A percentile compares a stretch with the other conserved stretches of the same genome.
phyloP scores from a whole-genome alignment of 2,888 invertebrate genomes.

The Stenoptilia bipunctidactyla region DNA sequence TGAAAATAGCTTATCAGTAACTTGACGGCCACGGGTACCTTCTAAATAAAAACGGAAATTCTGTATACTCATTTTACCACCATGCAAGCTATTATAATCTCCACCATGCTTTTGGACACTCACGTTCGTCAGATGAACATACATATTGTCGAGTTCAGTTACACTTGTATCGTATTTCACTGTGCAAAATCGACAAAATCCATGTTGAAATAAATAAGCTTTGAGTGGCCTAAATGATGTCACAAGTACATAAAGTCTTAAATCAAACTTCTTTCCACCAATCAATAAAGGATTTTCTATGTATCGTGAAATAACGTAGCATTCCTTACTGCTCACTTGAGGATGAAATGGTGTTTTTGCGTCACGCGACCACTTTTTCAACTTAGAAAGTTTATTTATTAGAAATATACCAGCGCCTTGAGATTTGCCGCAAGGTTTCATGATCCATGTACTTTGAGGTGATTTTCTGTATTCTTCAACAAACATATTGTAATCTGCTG shows the following conservation, averaged over 20 bases:
- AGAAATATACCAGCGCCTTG: slow-evolving; percentile 94
- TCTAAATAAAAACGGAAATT: slow-evolving; percentile 92
- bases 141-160: slow-evolving; percentile 92
- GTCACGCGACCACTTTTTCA: slow-evolving; percentile 92
- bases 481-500: slow-evolving; percentile 96
- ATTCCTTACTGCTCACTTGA: slow-evolving; percentile 83
- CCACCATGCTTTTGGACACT: slow-evolving; percentile 98
- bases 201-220: slow-evolving; percentile 92
- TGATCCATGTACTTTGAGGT: slow-evolving; percentile 96
- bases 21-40: slow-evolving; percentile 89
- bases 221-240: slow-evolving; percentile 94
- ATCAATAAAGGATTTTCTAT: slow-evolving; percentile 95
- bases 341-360: slow-evolving; percentile 88
- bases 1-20: slow-evolving; percentile 91
- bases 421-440: slow-evolving; percentile 97
- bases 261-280: slow-evolving; percentile 97
- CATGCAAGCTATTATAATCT: slow-evolving; percentile 94
- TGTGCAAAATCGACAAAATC: slow-evolving; percentile 97
- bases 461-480: slow-evolving; percentile 95
- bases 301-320: slow-evolving; percentile 97
- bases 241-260: slow-evolving; percentile 91
- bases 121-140: slow-evolving; percentile 96
- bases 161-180: slow-evolving; percentile 94
- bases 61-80: slow-evolving; percentile 95
- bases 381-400: slow-evolving; percentile 93